A percentile compares a stretch with the other conserved stretches of the same genome.
phyloP scores from a whole-genome alignment of 2,888 invertebrate genomes.

The Polietes domitor region DNA sequence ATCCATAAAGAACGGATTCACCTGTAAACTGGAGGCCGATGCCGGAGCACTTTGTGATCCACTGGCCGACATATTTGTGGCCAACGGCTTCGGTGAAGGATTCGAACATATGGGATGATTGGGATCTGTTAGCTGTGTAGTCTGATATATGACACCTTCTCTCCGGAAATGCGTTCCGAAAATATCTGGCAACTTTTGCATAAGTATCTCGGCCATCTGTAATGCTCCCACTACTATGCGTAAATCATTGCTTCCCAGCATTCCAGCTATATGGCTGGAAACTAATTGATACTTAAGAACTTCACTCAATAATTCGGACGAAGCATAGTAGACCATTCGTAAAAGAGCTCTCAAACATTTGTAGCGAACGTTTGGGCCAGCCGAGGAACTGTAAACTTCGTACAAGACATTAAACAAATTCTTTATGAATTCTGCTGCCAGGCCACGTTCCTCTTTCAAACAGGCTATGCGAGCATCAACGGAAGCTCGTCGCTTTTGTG shows the following conservation, averaged over 20 bases:
- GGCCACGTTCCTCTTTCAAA: slow-evolving; percentile 86
- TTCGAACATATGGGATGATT: slow-evolving; percentile 83
- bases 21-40: slow-evolving; percentile 77
- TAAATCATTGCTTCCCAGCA: slow-evolving; percentile 98
- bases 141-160: slow-evolving; percentile 98
- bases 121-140: slow-evolving; percentile 86
- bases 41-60: slow-evolving; percentile 78
- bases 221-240: slow-evolving; percentile 98
- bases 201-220: slow-evolving; percentile 97
- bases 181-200: slow-evolving; percentile 97
- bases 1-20: slow-evolving; percentile 79
- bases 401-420: slow-evolving; percentile 96
- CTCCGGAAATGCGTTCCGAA: slow-evolving; percentile 97
- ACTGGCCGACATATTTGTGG: slow-evolving; percentile 73
- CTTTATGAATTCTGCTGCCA: slow-evolving; percentile 87
- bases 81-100: slow-evolving; percentile 82
- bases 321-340: slow-evolving; percentile 97
- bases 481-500: slow-evolving; percentile 76
- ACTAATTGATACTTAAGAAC: slow-evolving; percentile 88
- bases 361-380: slow-evolving; percentile 98
- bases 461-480: slow-evolving; percentile 87
- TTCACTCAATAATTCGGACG: slow-evolving; percentile 90
- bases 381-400: slow-evolving; percentile 99
- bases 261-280: slow-evolving; percentile 98
- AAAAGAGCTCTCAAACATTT: slow-evolving; percentile 97